Base-by-base conservation (phyloP, 2,888 invertebrate species). In the Macropis europaea region DNA sequence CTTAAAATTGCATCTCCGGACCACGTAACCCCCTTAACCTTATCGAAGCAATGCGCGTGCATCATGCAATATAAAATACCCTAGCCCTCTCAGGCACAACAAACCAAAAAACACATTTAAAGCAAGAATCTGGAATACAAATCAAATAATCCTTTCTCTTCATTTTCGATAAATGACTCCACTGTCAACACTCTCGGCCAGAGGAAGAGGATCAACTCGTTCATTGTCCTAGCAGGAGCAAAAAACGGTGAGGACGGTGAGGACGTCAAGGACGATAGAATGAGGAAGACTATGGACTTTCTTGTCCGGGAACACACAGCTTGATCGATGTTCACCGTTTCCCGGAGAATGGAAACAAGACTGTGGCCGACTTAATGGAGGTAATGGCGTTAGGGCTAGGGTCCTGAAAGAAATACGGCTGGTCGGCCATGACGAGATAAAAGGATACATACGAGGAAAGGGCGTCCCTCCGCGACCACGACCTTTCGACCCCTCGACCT, bases 281-380 rank as follows among this genome's bases (percentile, higher is more conserved):
- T 5, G 19, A 34, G 28, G 40, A 47, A 47, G 34, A 48, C 53
- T 42, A 56, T 54, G 40, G 40, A 42, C 9, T 47, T 15, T 15
- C 24, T 6, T 30, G 30, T 17, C 28, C 40, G 48, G 3, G 48
- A 28, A 47, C 66, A 38, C 54, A 42, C 28, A 17, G 40, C 13
- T 62, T 78, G 79, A 78, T 79, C 50, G 62, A 78, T 77, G 76
- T 42, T 53, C 56, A 52, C 47, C 64, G 59, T 36, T 43, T 50
- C 28, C 50, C 43, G n/a, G 13, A 17, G 15, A 61, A 50, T 62
- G 61, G 61, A 52, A 78, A 66, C 72, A 64, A 62, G 62, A 61
- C 47, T 62, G 50, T 48, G 62, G 61, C 42, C 43, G 56, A 40
- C 40, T 45, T 78, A 72, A 77, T 77, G 72, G 68, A 62, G 40